A percentile compares a stretch with the other conserved stretches of the same genome.
phyloP scores from a whole-genome alignment of 2,888 invertebrate species.

The Andrena camellia region DNA sequence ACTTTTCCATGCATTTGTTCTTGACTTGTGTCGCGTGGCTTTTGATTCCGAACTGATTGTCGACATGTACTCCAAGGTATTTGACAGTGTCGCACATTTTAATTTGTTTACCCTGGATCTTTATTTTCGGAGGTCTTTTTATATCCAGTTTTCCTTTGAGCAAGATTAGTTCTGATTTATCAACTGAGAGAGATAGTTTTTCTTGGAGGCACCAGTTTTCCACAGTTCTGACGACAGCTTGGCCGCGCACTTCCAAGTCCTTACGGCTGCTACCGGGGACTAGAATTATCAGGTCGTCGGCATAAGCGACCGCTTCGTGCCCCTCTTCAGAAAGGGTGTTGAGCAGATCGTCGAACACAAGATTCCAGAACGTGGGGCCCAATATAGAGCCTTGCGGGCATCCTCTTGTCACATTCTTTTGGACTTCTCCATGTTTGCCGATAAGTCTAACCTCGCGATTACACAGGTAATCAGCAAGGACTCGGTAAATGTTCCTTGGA shows the following conservation, averaged over 20 bases:
- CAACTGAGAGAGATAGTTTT: background rate
- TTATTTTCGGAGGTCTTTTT: conserved; percentile 13
- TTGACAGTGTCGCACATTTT: background rate
- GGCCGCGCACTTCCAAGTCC: background rate
- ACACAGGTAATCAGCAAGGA: background rate
- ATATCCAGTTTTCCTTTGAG: conserved; percentile 12
- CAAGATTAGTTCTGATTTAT: background rate
- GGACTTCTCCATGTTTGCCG: background rate
- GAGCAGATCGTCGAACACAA: conserved; percentile 5
- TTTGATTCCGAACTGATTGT: background rate
- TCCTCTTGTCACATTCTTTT: background rate
- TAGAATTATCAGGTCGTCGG: background rate
- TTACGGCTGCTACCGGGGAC: background rate
- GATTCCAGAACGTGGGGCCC: conserved; percentile 8
- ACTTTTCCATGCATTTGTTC: background rate
- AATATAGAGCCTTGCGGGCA: conserved; percentile 33
- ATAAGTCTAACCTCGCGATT: background rate
- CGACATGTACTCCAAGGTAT: conserved; percentile 22
- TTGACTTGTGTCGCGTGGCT: background rate
- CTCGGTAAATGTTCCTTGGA: background rate
- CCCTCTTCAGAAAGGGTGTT: background rate
- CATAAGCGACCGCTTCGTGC: background rate
- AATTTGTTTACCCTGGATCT: background rate
- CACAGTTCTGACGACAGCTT: background rate
- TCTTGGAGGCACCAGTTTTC: background rate